Base-by-base conservation (phyloP, 1,140 invertebrate species). In the Trachelipus rathkii region DNA sequence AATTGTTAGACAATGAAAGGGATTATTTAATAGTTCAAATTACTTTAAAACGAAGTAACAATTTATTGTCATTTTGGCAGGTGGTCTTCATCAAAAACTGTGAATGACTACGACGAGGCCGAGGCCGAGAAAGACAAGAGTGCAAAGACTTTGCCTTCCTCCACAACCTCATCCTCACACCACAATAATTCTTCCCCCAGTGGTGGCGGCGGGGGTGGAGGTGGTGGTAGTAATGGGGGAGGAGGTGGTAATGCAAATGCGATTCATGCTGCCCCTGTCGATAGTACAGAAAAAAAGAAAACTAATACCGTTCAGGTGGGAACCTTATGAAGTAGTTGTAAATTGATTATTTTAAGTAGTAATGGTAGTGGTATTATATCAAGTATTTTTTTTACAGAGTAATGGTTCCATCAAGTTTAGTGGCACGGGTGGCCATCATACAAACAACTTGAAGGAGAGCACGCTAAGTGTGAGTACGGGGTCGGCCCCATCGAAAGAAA, bases 51-150 rank as follows among this genome's bases (percentile, higher is more conserved):
- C 33, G 6, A 33, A 33, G 1, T 6, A 33, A 33, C 33, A 77
- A 81, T 82, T 19, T 77, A 23, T 71, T 24, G 66, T 74, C 44
- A 75, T 53, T 68, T 69, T 60, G 44, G 15, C 69, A 82, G 77
- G 50, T 81, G 78, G 78, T 66, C 78, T 43, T 74, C 75, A 73
- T 77, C 75, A 45, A 87, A 85, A 77, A 87, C 86, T 79, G 86
- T 88, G 73, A 89, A 88, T 82, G 87, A 89, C 81, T 88, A 86
- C 80, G 87, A 89, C 74, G 84, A 85, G 74, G 87, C 85, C 77
- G 87, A 88, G 83, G 82, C 86, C 33, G 88, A 88, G 73, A 88
- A 87, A 82, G 88, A 88, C 60, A 88, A 88, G 84, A 85, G 83
- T 74, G 81, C 83, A 19, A 88, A 84, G 78, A 78, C 79, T 50